Conservation (phyloP, 2,797 vertebrate species). For the Mustela erminea region DNA sequence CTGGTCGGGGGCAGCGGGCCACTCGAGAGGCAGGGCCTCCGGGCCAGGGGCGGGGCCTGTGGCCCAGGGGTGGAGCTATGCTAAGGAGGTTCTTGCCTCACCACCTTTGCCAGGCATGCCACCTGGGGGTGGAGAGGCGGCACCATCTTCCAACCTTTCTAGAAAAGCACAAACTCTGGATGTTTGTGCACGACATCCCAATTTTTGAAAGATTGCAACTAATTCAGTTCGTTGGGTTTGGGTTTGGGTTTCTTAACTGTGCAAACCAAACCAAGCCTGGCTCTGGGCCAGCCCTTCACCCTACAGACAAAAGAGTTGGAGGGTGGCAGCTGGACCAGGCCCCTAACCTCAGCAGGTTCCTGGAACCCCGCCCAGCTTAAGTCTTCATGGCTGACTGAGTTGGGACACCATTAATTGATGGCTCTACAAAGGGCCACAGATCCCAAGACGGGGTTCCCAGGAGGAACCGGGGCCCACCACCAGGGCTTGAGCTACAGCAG, state of each 20-base stretch:
- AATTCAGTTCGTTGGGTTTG: not conserved
- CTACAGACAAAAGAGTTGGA: rapidly evolving
- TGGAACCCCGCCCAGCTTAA: not conserved
- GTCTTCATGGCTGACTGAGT: not conserved
- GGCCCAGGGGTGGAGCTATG: rapidly evolving
- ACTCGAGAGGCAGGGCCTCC: not conserved
- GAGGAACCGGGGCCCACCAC: not conserved
- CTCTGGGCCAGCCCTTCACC: not conserved
- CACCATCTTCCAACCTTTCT: not conserved
- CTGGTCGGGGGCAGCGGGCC: rapidly evolving
- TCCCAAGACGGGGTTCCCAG: not conserved
- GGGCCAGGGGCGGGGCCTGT: not conserved
- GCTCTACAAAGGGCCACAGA: not conserved
- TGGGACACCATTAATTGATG: rapidly evolving
- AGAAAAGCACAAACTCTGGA: not conserved
- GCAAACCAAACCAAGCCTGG: not conserved
- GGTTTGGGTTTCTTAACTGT: not conserved
- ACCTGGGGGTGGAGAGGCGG: too few species aligned
- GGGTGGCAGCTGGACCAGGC: rapidly evolving
- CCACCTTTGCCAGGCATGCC: rapidly evolving
- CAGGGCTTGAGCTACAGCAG: not conserved
- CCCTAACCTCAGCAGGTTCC: not conserved
- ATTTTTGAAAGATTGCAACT: not conserved
- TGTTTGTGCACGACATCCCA: not conserved
- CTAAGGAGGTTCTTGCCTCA: not conserved